Evolutionary conservation across 1,140 invertebrate genomes (phyloP).

Genomic region (Achatina immaculata): DNA sequence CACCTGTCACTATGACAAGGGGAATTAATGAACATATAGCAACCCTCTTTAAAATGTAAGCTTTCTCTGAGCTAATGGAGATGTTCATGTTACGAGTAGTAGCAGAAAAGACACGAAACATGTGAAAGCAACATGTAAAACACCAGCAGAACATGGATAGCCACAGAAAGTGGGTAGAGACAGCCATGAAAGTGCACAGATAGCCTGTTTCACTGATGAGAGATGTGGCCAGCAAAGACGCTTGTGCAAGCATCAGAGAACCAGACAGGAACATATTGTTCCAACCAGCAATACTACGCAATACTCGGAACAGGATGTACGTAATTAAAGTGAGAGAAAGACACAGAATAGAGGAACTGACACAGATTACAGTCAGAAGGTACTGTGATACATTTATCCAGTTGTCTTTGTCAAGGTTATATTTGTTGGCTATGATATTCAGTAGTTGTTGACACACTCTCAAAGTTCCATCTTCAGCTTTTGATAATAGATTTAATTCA

Average conservation of each 20-base stretch:
- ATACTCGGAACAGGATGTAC: background rate
- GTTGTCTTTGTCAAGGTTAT: background rate
- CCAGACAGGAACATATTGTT: background rate
- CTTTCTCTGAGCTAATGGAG: no score
- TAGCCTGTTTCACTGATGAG: background rate
- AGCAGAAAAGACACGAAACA: no score
- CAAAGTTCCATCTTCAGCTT: conserved; percentile 20
- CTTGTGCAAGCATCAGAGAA: background rate
- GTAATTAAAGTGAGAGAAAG: background rate
- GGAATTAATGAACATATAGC: no score
- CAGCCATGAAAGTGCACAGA: background rate
- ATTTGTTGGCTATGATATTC: background rate
- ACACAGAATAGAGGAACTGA: background rate
- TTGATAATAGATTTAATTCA: background rate
- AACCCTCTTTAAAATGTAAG: no score
- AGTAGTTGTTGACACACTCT: conserved; percentile 8
- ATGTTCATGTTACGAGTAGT: no score
- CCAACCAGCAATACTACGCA: background rate
- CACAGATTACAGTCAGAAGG: background rate
- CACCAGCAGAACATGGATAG: no score
- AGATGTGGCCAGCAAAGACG: background rate
- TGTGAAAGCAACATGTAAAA: no score
- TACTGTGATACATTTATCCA: background rate
- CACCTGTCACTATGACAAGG: no score
- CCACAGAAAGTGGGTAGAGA: background rate